These are phyloP conservation scores for Pterois miles DNA, from an alignment of 2,797 vertebrate species.

Conservation along the genomic window DNA sequence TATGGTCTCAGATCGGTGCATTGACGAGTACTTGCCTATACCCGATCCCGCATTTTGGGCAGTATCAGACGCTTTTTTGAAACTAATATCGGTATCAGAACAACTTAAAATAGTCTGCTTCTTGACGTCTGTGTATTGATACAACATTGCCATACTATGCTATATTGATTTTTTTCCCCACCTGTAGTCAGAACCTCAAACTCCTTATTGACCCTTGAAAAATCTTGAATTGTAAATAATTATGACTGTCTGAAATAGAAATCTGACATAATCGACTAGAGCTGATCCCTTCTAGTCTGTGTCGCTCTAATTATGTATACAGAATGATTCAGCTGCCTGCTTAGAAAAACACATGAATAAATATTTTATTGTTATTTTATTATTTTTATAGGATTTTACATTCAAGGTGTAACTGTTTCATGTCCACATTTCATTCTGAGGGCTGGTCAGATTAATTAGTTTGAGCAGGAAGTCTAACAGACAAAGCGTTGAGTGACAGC, in stretches of 20 bases:
- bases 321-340: not conserved
- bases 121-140: too few species aligned
- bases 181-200: too few species aligned
- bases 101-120: too few species aligned
- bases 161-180: too few species aligned
- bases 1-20: too few species aligned
- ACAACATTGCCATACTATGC: too few species aligned
- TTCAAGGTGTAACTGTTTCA: constrained; percentile 8
- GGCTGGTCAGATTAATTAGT: constrained; percentile 60
- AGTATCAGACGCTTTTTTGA: too few species aligned
- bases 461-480: constrained; percentile 43
- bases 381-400: not conserved
- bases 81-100: fast-evolving
- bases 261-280: not conserved
- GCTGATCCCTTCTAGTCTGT: constrained; percentile 4
- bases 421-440: constrained; percentile 29
- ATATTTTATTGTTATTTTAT: not conserved
- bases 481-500: constrained; percentile 52
- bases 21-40: fast-evolving
- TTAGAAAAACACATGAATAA: not conserved
- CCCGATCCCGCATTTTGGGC: too few species aligned
- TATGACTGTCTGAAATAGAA: constrained; percentile 38
- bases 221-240: constrained; percentile 35
- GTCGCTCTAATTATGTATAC: constrained; percentile 36
- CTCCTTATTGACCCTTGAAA: constrained; percentile 1